phyloP scores from a whole-genome alignment of 1,140 invertebrate genomes.

The Zaprionus vittiger region DNA sequence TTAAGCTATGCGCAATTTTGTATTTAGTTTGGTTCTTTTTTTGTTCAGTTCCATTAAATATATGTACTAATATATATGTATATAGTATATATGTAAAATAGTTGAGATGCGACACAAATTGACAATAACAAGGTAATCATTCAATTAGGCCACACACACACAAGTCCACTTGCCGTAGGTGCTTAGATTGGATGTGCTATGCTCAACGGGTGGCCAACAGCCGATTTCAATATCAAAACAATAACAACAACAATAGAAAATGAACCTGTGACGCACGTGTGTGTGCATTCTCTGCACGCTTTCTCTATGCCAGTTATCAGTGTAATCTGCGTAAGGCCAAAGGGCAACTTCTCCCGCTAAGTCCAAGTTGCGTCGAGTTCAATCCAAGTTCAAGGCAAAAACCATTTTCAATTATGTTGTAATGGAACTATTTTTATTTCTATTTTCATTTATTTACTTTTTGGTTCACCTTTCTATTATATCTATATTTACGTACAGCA shows the following conservation, averaged over 20 bases:
- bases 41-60: conserved; percentile 52
- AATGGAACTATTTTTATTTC: conserved; percentile 32
- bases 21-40: conserved; percentile 25
- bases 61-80: conserved; percentile 44
- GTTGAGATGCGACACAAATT: conserved; percentile 74
- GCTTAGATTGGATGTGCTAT: conserved; percentile 4
- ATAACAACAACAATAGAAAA: background rate
- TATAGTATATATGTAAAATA: conserved; percentile 58
- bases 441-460: conserved; percentile 9
- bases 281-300: background rate
- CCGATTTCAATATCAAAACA: conserved; percentile 50
- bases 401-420: conserved; percentile 60
- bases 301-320: background rate
- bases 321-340: conserved; percentile 45
- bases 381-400: conserved; percentile 74
- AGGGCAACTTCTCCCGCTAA: conserved; percentile 51
- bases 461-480: conserved; percentile 3
- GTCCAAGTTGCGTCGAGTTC: conserved; percentile 29
- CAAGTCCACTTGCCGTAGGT: conserved; percentile 38
- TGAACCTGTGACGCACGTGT: conserved; percentile 13
- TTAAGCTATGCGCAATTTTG: conserved; percentile 65
- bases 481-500: conserved; percentile 17
- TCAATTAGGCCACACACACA: conserved; percentile 68
- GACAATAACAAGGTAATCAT: conserved; percentile 83
- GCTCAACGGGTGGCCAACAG: conserved; percentile 37